Base-by-base conservation (phyloP, 2,113 vertebrate species). In the Eulemur rufifrons region DNA sequence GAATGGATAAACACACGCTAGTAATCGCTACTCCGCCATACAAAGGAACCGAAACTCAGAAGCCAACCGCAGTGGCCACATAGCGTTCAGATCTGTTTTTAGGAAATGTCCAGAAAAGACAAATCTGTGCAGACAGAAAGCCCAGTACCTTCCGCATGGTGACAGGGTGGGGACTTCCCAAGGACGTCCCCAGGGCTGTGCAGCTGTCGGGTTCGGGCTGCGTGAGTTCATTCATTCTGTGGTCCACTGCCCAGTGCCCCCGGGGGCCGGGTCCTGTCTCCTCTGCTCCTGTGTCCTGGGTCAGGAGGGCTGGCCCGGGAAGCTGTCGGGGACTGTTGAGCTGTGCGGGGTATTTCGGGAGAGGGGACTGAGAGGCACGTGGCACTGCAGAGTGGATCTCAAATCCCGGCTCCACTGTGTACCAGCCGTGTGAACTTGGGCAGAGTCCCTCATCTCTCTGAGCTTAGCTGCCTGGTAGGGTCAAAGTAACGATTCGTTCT, bases 81-180 rank as follows among this genome's bases (percentile, higher is more conserved):
- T 27, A 5, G 37, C 1, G 29, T 68, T 80, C 45, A 15, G 20
- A 52, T 18, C 47, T 4, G 0, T 64, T 59, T 89, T 45, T 2
- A 20, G 20, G 54, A 50, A 74, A 56, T 12, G 23, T 42, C 25
- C 81, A 13, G 34, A 59, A 78, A 61, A 59, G 76, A 39, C 52
- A 45, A 0, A 39, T 39, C 54, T 9, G 3, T 25, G 78, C 27
- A 37, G 64, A 15, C 15, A 21, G 34, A 56, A 37, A 59, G n/a
- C n/a, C 27, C 50, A 32, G 61, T 12, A 3, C 37, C 34, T 23
- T 45, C 73, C 8, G 0, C 3, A 0, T 21, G 59, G 34, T 1
- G n/a, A 29, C 1, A 4, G 66, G 63, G n/a, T 29, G 17, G 3
- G 5, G 32, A 21, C 63, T 32, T 18, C 34, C 69, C 14, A 4